Evolutionary conservation across 2,113 vertebrate species (phyloP), one percentile per base, ranked within the genome.

Genomic region (Saimiri boliviensis): DNA sequence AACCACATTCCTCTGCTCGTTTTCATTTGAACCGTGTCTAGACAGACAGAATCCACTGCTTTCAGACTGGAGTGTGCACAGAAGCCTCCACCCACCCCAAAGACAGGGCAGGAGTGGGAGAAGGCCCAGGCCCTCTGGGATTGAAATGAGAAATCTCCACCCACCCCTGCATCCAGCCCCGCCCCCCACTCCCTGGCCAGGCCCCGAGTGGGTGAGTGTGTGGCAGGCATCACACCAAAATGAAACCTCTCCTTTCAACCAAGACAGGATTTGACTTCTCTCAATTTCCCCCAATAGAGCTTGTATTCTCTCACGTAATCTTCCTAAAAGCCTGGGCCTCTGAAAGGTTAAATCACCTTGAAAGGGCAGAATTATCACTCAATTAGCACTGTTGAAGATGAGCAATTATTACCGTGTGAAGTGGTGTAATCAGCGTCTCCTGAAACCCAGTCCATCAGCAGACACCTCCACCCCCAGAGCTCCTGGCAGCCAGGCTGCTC

Each of bases 241-340:
- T 25, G 37, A 96, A 98, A 96, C 93, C 56, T 91, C 93, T 95
- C 74, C 2, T 91, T 98, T 86, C 93, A 96, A 97, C 74, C 52
- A 40, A 96, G 87, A 93, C 91, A 97, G 97, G 80, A 30, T 96
- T 97, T 80, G 23, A 17, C 30, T 68, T 70, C 58, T 86, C 42
- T 95, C n/a, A n/a, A 19, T 85, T 96, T 93, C 52, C 45, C 49
- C 94, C 89, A 11, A 3, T 10, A 12, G 71, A 82, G 47, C 71
- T 35, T 20, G 5, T 27, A 17, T 30, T 6, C 1, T 49, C 47
- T 81, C 52, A 7, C 0, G 0, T 82, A 73, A 92, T 79, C n/a
- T 88, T 52, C 82, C 97, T 96, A 95, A 96, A 60, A 89, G 3
- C 21, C 73, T 7, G 30, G 1, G 3, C 47, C 54, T 37, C 45